phyloP scores from a whole-genome alignment of 1,140 invertebrate species.

The Agrypnia vestita region DNA sequence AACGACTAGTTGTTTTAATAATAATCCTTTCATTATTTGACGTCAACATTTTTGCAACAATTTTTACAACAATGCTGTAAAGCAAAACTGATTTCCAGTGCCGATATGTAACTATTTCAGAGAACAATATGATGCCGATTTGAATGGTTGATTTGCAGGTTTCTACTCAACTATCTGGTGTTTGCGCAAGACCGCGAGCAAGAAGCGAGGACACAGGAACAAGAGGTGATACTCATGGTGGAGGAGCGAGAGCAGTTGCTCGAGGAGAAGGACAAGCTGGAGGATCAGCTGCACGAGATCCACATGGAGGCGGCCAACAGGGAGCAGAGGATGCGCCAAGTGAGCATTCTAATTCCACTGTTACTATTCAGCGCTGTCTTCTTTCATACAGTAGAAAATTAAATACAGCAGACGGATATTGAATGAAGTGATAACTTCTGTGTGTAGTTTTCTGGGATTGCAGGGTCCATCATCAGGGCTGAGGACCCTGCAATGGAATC shows the following conservation, averaged over 20 bases:
- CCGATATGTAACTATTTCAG: neutral
- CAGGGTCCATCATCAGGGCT: too few species aligned
- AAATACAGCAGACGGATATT: too few species aligned
- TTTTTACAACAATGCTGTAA: neutral
- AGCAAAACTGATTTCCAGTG: too few species aligned
- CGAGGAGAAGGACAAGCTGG: slow-evolving; percentile 24
- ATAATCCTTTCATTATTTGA: neutral
- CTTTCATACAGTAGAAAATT: too few species aligned
- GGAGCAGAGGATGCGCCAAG: slow-evolving; percentile 16
- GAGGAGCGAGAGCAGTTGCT: neutral
- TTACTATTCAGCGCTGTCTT: too few species aligned
- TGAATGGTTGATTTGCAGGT: neutral
- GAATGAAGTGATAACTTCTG: too few species aligned
- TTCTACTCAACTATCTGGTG: slow-evolving; percentile 35
- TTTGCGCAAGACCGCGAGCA: neutral
- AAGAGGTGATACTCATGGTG: neutral
- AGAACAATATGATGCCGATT: neutral
- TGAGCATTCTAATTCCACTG: neutral
- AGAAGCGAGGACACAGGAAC: neutral
- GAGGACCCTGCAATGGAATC: too few species aligned
- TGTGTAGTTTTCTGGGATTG: too few species aligned
- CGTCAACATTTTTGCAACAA: neutral
- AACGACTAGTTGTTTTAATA: neutral
- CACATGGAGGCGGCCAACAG: slow-evolving; percentile 6
- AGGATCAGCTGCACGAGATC: slow-evolving; percentile 20